Evolutionary conservation across 2,113 vertebrate species (phyloP).

Genomic region (Chlorodrepanis virens): DNA sequence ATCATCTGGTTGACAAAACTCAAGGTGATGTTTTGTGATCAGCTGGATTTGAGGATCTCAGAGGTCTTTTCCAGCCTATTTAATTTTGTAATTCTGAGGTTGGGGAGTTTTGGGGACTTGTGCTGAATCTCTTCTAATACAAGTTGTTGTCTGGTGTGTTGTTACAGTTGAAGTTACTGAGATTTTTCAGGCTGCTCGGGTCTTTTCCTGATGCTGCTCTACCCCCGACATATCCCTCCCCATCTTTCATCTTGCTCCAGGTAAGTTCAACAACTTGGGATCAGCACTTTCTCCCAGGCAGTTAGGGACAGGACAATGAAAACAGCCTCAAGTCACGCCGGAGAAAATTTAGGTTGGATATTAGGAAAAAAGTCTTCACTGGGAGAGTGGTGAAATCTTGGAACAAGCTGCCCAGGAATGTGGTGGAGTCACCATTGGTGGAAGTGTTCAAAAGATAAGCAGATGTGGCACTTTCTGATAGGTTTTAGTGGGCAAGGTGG

Average conservation of each 20-base stretch:
- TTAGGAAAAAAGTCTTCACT: not conserved
- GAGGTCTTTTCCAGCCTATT: not conserved
- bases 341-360: not conserved
- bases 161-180: not conserved
- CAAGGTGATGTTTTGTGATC: not conserved
- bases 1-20: accelerated
- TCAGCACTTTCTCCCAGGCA: not conserved
- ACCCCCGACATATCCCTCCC: not conserved
- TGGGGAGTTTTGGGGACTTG: not conserved
- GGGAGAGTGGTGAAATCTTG: not conserved
- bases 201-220: not conserved
- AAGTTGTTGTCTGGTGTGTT: not conserved
- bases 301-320: not conserved
- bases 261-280: not conserved
- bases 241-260: not conserved
- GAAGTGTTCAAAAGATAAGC: not conserved
- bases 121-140: not conserved
- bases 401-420: not conserved
- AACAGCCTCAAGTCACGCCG: not conserved
- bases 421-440: not conserved
- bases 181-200: not conserved
- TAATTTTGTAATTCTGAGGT: not conserved
- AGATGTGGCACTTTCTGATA: not conserved
- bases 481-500: not conserved
- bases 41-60: not conserved